phyloP scores from a whole-genome alignment of 2,797 vertebrate genomes.

The Centroberyx gerrardi region DNA sequence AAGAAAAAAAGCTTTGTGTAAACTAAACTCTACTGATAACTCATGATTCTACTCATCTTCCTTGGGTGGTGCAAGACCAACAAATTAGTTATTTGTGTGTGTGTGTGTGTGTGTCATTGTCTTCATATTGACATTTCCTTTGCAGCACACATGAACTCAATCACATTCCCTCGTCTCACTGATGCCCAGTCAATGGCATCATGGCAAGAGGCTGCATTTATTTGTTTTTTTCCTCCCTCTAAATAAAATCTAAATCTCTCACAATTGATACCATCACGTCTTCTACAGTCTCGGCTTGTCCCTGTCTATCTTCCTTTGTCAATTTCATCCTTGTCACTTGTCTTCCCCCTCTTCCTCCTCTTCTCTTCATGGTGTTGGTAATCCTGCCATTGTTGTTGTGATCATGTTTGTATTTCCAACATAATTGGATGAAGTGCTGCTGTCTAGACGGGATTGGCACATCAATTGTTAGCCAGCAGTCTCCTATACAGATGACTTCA shows the following conservation, averaged over 20 bases:
- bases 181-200: constrained; percentile 33
- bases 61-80: not conserved
- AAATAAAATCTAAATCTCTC: constrained; percentile 64
- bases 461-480: constrained; percentile 82
- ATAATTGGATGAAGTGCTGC: constrained; percentile 84
- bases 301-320: constrained; percentile 69
- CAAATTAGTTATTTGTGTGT: not conserved
- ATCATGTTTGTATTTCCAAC: constrained; percentile 87
- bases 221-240: constrained; percentile 52
- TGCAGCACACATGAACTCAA: constrained; percentile 27
- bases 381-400: constrained; percentile 85
- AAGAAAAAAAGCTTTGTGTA: no score
- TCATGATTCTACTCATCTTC: not conserved
- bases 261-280: constrained; percentile 68
- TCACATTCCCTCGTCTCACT: constrained; percentile 4
- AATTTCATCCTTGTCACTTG: constrained; percentile 71
- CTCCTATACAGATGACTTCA: constrained; percentile 75
- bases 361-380: constrained; percentile 73
- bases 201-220: constrained; percentile 36
- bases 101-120: constrained; percentile 19
- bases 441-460: constrained; percentile 82
- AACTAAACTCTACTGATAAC: not conserved
- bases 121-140: constrained; percentile 40
- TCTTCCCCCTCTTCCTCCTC: constrained; percentile 65
- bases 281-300: constrained; percentile 48